phyloP scores from a whole-genome alignment of 2,113 vertebrate species.

The Pterocles orientalis region DNA sequence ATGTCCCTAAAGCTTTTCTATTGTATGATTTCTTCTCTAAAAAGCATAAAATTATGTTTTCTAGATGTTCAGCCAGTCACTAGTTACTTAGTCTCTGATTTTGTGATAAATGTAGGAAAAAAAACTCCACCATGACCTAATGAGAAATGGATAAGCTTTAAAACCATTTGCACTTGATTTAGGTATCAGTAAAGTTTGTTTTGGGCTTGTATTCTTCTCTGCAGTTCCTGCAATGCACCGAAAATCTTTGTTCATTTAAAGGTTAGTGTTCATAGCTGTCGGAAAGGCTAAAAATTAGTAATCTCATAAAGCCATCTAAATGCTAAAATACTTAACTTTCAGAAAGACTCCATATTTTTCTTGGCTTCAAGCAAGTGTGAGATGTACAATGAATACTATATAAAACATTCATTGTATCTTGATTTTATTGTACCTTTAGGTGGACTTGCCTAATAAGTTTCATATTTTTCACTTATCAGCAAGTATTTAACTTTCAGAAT shows the following conservation, averaged over 20 bases:
- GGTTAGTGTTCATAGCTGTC: conserved; percentile 35
- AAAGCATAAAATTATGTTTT: neutral
- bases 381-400: conserved; percentile 2
- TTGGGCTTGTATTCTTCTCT: neutral
- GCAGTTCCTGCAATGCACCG: conserved; percentile 2
- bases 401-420: conserved; percentile 43
- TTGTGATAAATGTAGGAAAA: neutral
- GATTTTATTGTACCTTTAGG: conserved; percentile 33
- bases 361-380: conserved; percentile 28
- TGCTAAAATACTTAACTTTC: conserved; percentile 64
- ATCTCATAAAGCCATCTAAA: conserved; percentile 51
- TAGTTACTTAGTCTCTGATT: neutral
- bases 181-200: neutral
- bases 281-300: conserved; percentile 56
- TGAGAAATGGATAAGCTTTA: neutral
- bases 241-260: conserved; percentile 35
- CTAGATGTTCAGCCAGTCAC: neutral
- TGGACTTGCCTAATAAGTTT: neutral
- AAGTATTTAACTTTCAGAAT: conserved; percentile 15
- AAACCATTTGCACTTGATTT: neutral
- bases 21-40: neutral
- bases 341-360: conserved; percentile 44
- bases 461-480: conserved; percentile 19
- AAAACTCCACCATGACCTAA: neutral
- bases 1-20: neutral